phyloP scores from a whole-genome alignment of 2,113 vertebrate species.

The Columba janthina region DNA sequence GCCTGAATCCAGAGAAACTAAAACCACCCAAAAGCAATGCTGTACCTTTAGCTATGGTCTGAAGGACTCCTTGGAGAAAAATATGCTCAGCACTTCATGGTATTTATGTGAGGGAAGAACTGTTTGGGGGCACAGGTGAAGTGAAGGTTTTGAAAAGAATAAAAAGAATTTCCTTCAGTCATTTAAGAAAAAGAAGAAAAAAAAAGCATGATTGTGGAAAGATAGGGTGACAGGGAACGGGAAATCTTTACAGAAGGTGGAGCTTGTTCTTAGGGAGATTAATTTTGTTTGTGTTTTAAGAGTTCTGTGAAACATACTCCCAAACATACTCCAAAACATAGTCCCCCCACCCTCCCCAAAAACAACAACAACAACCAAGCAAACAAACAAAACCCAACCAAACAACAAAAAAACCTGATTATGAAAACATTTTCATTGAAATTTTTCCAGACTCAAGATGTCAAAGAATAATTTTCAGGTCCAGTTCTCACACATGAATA shows the following conservation, averaged over 20 bases:
- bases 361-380: neutral
- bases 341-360: rapidly evolving
- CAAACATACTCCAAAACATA: neutral
- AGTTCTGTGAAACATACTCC: neutral
- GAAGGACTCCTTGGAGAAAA: neutral
- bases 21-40: neutral
- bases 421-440: neutral
- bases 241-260: neutral
- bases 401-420: neutral
- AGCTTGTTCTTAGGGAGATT: neutral
- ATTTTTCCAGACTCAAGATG: neutral
- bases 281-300: neutral
- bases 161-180: neutral
- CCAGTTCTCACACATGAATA: neutral
- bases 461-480: neutral
- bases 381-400: rapidly evolving
- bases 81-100: neutral
- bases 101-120: neutral
- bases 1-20: neutral
- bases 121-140: neutral
- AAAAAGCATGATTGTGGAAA: neutral
- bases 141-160: neutral
- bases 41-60: neutral
- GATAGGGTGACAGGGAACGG: neutral
- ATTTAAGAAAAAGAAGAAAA: neutral